phyloP scores from a whole-genome alignment of 1,140 invertebrate species.

The Lepidurus couesii region DNA sequence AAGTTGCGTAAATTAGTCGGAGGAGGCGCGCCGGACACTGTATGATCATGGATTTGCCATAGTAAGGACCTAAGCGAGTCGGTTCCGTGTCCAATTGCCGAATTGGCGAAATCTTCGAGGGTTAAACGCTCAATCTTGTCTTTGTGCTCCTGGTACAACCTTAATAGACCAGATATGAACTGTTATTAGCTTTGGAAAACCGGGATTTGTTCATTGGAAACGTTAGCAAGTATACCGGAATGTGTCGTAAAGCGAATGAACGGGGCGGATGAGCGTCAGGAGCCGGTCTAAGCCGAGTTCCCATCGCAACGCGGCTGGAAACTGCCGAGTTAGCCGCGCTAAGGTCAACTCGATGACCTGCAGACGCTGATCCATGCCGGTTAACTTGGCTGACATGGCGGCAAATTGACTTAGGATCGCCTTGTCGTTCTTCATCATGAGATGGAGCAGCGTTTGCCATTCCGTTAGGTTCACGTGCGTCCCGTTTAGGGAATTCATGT shows the following conservation, averaged over 20 bases:
- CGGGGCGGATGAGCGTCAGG: constrained; percentile 37
- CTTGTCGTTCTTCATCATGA: constrained; percentile 23
- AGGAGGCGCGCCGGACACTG: constrained; percentile 44
- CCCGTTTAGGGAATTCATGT: constrained; percentile 23
- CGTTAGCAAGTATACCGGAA: constrained; percentile 35
- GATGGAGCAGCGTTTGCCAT: background rate
- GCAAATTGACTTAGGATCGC: constrained; percentile 26
- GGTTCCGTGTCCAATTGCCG: constrained; percentile 57
- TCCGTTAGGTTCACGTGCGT: background rate
- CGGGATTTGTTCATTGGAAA: constrained; percentile 35
- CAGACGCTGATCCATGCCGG: constrained; percentile 37
- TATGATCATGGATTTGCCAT: constrained; percentile 57
- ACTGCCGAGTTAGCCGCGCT: constrained; percentile 34
- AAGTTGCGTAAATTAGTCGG: background rate
- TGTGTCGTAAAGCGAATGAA: constrained; percentile 38
- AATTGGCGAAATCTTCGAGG: constrained; percentile 59
- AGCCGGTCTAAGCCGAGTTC: constrained; percentile 39
- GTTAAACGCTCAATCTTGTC: constrained; percentile 56
- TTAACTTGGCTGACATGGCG: constrained; percentile 33
- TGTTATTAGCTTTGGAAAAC: background rate
- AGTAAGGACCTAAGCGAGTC: constrained; percentile 58
- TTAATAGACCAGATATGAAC: constrained; percentile 22
- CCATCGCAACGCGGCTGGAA: constrained; percentile 36
- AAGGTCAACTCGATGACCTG: constrained; percentile 35
- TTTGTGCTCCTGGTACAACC: constrained; percentile 38